Evolutionary conservation across 2,888 invertebrate species (phyloP), one percentile per base, ranked within the genome.

Genomic region (Rotaria sp.): DNA sequence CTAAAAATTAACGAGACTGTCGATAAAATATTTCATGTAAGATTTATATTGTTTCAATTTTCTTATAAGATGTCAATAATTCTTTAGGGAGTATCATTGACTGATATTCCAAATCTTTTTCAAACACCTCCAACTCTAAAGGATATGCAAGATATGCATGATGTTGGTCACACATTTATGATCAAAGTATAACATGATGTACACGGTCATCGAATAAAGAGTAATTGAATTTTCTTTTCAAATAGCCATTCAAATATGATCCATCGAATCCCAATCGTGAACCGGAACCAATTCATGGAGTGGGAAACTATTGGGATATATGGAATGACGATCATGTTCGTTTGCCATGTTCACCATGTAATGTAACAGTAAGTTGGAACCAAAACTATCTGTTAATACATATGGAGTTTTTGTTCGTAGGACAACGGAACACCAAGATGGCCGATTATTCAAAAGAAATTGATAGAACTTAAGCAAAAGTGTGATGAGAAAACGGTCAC

Each of bases 311-410:
- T 80, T 4, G 26, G 10, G 80, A 80, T 45, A n/a, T 13, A 80
- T 80, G 80, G 80, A 8, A 80, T n/a, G 26, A 80, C 15, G n/a
- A 80, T n/a, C 45, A 80, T 80, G 80, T 80, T 41, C 41, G 80
- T n/a, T 13, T 80, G 26, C 80, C 80, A 21, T 80, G 80, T 45
- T 80, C 80, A 13, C 10, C 26, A 45, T 11, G 1, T 1, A 80
- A 80, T 45, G 2, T 80, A 26, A 80, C 41, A n/a, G 75, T 80
- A 45, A 35, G 13, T 67, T 55, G 8, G 5, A 55, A 24, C 3
- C 55, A 55, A 55, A 11, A 21, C 3, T 55, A 55, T 8, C 24
- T 55, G 7, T 11, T 7, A 55, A 55, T n/a, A 10, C 5, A 21
- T 67, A 45, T 13, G 8, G 11, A 18, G 10, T 35, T 2, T 30